Base-by-base conservation (phyloP, 2,888 invertebrate genomes). In the Torymus auratus region DNA sequence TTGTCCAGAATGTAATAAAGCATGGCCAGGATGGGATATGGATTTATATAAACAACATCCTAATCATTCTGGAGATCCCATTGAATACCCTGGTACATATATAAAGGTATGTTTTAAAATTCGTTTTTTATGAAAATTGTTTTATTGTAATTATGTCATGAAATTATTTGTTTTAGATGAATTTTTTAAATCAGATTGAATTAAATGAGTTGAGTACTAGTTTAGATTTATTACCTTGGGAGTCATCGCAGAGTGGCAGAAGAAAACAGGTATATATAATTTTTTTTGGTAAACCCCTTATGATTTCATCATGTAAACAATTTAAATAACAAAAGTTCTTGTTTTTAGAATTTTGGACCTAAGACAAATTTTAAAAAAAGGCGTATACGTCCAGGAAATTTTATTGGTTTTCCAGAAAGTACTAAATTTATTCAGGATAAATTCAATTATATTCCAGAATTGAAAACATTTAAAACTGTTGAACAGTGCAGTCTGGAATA, bases 401-500 rank as follows among this genome's bases (percentile, higher is more conserved):
- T 99, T 89, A 91, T 93, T 61, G 98, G 99, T 0, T 97, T 98
- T 91, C 99, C 99, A 0, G 89, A 90, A 23, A 95, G 94, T 89
- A 95, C 97, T 0, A 93, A 95, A 87, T 95, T 94, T 89, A 91
- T 98, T 67, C 96, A 98, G 88, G 93, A 95, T 0, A 94, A 95
- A 88, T 95, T 99, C 86, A 86, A 91, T 3, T 85, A 91, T 1
- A 90, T 95, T 23, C 91, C 93, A 0, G 86, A 95, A 62, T 91
- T 98, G 72, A 90, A 92, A 83, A 92, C 93, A 85, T 99, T 96
- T 89, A 92, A 94, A 89, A 96, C 96, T 0, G 96, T 99, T 74
- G 99, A 99, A 89, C 97, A 99, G 89, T 99, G 99, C 91, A 96
- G 98, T 70, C 92, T 99, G 83, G 99, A 99, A 88, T 99, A 99